Evolutionary conservation across 1,140 invertebrate species (phyloP).

Genomic region (Drosophila pachea): DNA sequence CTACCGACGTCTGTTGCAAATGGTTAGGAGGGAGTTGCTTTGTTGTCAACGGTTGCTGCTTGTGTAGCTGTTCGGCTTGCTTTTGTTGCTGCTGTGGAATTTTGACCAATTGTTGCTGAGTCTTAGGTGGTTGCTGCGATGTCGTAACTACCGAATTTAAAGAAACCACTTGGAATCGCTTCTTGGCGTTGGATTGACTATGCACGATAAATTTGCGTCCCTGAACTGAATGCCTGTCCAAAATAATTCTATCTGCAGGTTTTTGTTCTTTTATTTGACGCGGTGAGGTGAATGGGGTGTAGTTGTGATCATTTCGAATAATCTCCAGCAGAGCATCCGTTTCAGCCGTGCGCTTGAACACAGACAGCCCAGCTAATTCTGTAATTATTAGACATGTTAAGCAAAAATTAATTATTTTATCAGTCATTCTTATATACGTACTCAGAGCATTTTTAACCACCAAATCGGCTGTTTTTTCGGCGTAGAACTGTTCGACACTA

Average conservation of each 20-base stretch:
- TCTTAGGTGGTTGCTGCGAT: conserved; percentile 23
- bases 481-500: conserved; percentile 72
- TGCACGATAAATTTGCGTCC: conserved; percentile 60
- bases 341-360: conserved; percentile 60
- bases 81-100: conserved; percentile 25
- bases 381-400: conserved; percentile 41
- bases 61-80: conserved; percentile 19
- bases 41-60: not conserved
- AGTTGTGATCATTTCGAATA: conserved; percentile 85
- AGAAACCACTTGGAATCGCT: conserved; percentile 38
- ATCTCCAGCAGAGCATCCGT: conserved; percentile 70
- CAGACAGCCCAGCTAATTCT: conserved; percentile 70
- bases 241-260: conserved; percentile 50
- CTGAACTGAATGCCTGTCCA: conserved; percentile 49
- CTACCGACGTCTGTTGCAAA: not conserved
- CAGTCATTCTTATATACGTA: conserved; percentile 33
- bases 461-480: conserved; percentile 63
- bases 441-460: conserved; percentile 75
- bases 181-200: conserved; percentile 47
- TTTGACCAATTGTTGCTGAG: conserved; percentile 17
- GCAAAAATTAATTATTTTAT: not conserved
- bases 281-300: conserved; percentile 82
- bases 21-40: conserved; percentile 12
- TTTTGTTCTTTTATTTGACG: conserved; percentile 79
- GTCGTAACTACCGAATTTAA: conserved; percentile 11